phyloP scores from a whole-genome alignment of 2,797 vertebrate genomes.

The Sandelia bainsii region DNA sequence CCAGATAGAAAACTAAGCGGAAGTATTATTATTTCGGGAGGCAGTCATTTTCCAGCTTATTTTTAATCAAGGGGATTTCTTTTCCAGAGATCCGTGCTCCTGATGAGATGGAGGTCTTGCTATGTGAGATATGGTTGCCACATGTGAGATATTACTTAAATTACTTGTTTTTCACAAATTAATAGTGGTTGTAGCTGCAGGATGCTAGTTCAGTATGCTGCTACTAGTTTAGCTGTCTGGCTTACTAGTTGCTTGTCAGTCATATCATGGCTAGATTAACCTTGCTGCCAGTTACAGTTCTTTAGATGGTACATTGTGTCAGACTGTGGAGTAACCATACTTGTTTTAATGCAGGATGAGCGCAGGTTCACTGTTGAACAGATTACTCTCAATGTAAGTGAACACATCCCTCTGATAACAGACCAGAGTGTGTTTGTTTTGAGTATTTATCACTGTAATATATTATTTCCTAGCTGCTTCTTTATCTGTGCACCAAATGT shows the following conservation, averaged over 20 bases:
- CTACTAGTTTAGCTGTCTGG: conserved; percentile 42
- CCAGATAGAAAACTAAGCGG: neutral
- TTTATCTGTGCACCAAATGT: neutral
- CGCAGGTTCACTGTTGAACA: conserved; percentile 68
- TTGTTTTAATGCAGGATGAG: conserved; percentile 73
- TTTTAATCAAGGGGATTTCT: neutral
- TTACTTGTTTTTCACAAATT: neutral
- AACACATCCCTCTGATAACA: conserved; percentile 18
- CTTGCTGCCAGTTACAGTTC: conserved; percentile 15
- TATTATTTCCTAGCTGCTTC: neutral
- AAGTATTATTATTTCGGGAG: neutral
- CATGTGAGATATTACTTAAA: neutral
- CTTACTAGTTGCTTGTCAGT: conserved; percentile 59
- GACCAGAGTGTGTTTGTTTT: conserved; percentile 27
- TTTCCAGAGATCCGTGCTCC: neutral
- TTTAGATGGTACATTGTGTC: conserved; percentile 29
- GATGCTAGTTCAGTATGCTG: conserved; percentile 16
- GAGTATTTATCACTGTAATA: neutral
- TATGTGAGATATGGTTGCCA: conserved; percentile 1
- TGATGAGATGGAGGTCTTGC: conserved; percentile 10
- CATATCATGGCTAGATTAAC: conserved; percentile 43
- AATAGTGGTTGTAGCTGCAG: conserved; percentile 23
- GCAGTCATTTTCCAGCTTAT: neutral
- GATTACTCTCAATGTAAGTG: conserved; percentile 72
- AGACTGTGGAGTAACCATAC: conserved; percentile 57